Evolutionary conservation across 2,113 vertebrate species (phyloP), one percentile per base, ranked within the genome.

Genomic region (Rana temporaria): DNA sequence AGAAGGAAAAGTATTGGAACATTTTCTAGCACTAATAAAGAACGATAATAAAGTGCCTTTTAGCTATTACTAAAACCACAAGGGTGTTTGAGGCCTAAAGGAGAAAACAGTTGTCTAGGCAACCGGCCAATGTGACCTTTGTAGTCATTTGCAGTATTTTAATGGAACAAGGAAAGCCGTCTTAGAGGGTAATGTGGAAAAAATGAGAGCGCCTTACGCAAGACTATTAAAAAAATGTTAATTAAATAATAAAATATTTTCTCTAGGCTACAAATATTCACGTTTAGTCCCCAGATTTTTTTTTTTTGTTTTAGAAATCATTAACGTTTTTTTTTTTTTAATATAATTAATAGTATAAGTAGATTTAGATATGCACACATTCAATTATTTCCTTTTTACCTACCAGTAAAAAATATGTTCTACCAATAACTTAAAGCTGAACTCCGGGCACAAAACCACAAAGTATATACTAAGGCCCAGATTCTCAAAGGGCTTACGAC

Each of bases 31-130:
- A 73, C 62, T 74, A 82, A 74, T 82, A 74, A 82, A 73, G 68
- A 56, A 32, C 70, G 3, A 19, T 66, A 82, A 82, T 66, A 48
- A 82, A 82, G 70, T 66, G 68, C 38, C 79, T 81, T 74, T 53
- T n/a, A 34, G 56, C 52, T 74, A 74, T 82, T 74, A 82, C 57
- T 82, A 20, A 66, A 73, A 15, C 26, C 26, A 53, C 14, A 2
- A 26, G 14, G 16, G 17, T 22, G 15, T 42, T 65, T 12, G 63
- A 67, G 55, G 26, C 53, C 65, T 32, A 79, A 42, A 42, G 30
- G 30, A 56, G 52, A 62, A 73, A 72, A 81, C 60, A 74, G 79
- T 82, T 82, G 79, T 74, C 79, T 73, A 66, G 79, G 70, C 30
- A 74, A 82, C 79, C 62, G 52, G 24, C 48, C 6, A 65, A 7